A percentile compares a stretch with the other conserved stretches of the same genome.
Evolutionary conservation across 2,113 vertebrate species (phyloP).

Genomic region (Pantherophis guttatus): DNA sequence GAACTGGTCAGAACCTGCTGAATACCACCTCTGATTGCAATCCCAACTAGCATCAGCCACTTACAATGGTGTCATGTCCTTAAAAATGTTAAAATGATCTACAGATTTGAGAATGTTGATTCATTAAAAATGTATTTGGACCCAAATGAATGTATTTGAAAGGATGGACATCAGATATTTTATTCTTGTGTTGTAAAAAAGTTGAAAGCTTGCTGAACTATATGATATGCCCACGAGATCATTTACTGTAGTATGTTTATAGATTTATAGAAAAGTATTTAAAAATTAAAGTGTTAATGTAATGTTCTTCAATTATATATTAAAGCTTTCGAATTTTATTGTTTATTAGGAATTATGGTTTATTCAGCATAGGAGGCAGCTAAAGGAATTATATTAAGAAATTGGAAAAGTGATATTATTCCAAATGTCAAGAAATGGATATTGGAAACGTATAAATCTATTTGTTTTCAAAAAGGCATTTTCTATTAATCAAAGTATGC

Average conservation of each 20-base stretch:
- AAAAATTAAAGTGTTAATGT: no score
- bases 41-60: neutral
- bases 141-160: neutral
- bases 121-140: neutral
- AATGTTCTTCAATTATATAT: no score
- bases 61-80: neutral
- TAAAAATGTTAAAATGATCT: neutral
- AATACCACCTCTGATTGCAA: neutral
- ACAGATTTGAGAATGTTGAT: neutral
- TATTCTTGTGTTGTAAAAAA: neutral
- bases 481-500: neutral
- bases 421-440: neutral
- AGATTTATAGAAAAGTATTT: no score
- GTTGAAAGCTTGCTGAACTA: neutral
- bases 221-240: no score
- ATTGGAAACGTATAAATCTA: neutral
- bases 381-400: neutral
- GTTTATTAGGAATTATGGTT: neutral
- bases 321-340: neutral
- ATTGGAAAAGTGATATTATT: neutral
- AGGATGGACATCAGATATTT: neutral
- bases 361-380: neutral
- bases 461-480: neutral
- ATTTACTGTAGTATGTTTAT: no score
- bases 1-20: no score